A percentile compares a stretch with the other conserved stretches of the same genome.
Conservation (phyloP, 2,113 vertebrate genomes). For the Pyxicephalus adspersus region DNA sequence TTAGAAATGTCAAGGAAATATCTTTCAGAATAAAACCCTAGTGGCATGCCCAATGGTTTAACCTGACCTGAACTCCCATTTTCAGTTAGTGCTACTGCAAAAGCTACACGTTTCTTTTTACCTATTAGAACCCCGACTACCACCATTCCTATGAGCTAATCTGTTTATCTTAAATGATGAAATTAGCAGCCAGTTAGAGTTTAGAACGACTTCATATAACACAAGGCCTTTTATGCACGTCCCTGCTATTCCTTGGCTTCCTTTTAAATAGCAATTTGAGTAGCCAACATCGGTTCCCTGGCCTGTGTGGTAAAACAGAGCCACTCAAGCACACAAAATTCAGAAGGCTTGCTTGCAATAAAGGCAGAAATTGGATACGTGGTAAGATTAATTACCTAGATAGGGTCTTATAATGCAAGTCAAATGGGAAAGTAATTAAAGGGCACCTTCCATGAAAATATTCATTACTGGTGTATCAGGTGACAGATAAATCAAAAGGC, state of each 20-base stretch:
- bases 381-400: constrained; percentile 99
- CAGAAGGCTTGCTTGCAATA: constrained; percentile 92
- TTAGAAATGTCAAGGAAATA: constrained; percentile 29
- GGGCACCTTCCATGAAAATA: constrained; percentile 99
- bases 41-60: constrained; percentile 21
- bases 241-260: constrained; percentile 5
- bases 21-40: constrained; percentile 38
- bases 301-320: constrained; percentile 72
- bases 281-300: constrained; percentile 64
- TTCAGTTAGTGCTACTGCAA: constrained; percentile 8
- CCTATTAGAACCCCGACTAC: not conserved
- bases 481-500: constrained; percentile 96
- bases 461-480: constrained; percentile 98
- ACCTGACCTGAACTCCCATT: constrained; percentile 12
- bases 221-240: constrained; percentile 19
- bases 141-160: constrained; percentile 8
- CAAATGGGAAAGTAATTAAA: constrained; percentile 99
- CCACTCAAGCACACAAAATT: constrained; percentile 88
- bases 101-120: not conserved
- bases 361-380: constrained; percentile 98
- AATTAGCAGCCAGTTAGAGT: not conserved
- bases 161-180: constrained; percentile 13
- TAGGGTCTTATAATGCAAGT: constrained; percentile 96
- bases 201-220: constrained; percentile 28
- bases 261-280: constrained; percentile 46